A percentile compares a stretch with the other conserved stretches of the same genome.
These are phyloP conservation scores for Dolichomitus sp. DNA, from an alignment of 2,888 invertebrate species.

Conservation along the genomic window DNA sequence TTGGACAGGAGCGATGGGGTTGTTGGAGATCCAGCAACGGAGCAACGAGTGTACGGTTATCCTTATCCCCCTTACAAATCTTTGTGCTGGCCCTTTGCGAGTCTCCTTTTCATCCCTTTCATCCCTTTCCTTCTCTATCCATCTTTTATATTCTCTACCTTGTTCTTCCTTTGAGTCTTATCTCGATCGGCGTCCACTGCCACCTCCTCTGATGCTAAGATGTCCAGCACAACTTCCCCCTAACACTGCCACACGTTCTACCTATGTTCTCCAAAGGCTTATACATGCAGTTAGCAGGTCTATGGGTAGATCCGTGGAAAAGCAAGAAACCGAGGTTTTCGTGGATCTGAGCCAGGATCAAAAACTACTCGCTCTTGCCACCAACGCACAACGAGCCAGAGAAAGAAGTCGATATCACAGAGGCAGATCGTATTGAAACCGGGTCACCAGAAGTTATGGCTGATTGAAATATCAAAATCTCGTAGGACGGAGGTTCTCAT, in stretches of 20 bases:
- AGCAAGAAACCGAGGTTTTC: conserved; percentile 25
- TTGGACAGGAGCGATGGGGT: conserved; percentile 30
- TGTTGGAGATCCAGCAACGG: conserved; percentile 50
- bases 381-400: neutral
- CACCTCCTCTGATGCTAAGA: conserved; percentile 14
- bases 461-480: conserved; percentile 68
- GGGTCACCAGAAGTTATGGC: conserved; percentile 65
- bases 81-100: conserved; percentile 72
- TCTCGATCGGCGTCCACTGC: conserved; percentile 61
- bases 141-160: conserved; percentile 38
- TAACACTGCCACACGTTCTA: conserved; percentile 34
- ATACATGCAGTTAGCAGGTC: conserved; percentile 45
- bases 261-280: neutral
- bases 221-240: conserved; percentile 8
- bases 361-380: neutral
- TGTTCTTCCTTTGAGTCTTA: conserved; percentile 45
- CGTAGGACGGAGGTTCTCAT: conserved; percentile 28
- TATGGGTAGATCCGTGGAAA: conserved; percentile 8
- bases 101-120: conserved; percentile 60
- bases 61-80: conserved; percentile 72
- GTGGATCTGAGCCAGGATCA: conserved; percentile 47
- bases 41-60: conserved; percentile 68
- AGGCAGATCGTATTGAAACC: conserved; percentile 47
- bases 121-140: conserved; percentile 63
- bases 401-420: conserved; percentile 17